Conservation (phyloP, 64 coral and sea anemone species). For the Pachyseris speciosa region DNA sequence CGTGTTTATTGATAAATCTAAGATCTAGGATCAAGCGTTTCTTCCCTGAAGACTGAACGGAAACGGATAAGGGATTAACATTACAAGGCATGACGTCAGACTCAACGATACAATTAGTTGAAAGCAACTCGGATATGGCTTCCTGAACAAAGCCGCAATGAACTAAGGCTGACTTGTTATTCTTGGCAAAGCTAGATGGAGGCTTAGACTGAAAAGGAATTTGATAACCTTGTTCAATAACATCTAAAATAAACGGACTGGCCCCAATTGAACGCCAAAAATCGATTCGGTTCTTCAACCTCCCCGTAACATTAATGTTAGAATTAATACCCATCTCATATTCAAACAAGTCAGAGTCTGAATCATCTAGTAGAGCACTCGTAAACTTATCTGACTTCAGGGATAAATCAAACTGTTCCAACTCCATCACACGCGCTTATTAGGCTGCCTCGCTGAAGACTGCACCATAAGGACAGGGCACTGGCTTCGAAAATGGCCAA, state of each 20-base stretch:
- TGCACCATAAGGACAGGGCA: no score
- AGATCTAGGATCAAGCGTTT: constrained; percentile 50
- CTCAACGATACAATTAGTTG: constrained; percentile 17
- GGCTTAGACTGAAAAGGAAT: constrained; percentile 40
- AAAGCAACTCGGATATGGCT: constrained; percentile 28
- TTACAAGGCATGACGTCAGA: not conserved
- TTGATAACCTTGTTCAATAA: not conserved
- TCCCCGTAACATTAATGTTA: not conserved
- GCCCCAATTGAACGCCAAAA: constrained; percentile 16
- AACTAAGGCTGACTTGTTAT: constrained; percentile 23
- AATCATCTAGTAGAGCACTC: not conserved
- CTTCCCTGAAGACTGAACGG: constrained; percentile 16
- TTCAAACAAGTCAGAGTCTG: not conserved
- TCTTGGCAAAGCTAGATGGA: not conserved
- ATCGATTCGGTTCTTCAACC: not conserved
- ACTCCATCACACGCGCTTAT: no score
- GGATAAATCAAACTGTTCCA: no score
- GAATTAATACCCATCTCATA: not conserved
- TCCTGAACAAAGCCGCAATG: not conserved
- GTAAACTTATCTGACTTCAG: no score
- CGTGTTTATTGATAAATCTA: not conserved
- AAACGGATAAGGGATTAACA: constrained; percentile 39
- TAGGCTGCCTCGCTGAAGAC: no score
- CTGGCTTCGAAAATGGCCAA: no score
- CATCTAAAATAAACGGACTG: not conserved